Evolutionary conservation across 2,113 vertebrate species (phyloP).

Genomic region (Dissostichus mawsoni): DNA sequence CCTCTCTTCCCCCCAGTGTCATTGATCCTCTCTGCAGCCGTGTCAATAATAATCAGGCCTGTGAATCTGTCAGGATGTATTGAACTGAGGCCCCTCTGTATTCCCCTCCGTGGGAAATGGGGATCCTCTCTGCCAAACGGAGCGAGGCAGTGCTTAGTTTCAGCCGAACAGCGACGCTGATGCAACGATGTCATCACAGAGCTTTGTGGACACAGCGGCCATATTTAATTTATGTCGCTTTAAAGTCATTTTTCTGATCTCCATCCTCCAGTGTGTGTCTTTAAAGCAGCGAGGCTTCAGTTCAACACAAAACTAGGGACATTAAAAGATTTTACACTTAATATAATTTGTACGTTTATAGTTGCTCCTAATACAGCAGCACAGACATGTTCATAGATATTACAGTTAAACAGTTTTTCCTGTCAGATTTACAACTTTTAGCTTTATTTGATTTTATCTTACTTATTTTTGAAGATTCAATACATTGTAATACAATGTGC

Average conservation of each 20-base stretch:
- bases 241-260: conserved; percentile 53
- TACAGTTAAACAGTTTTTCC: no score
- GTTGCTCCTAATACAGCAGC: no score
- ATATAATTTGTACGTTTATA: no score
- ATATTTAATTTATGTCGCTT: conserved; percentile 70
- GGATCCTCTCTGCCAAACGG: conserved; percentile 33
- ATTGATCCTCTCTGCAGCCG: conserved; percentile 62
- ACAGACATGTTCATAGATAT: no score
- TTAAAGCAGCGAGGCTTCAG: no score
- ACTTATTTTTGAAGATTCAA: no score
- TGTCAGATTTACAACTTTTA: no score
- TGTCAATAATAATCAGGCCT: conserved; percentile 63
- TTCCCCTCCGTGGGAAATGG: conserved; percentile 60
- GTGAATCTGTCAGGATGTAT: conserved; percentile 54
- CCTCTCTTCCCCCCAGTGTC: conserved; percentile 14
- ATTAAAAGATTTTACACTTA: no score
- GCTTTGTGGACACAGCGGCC: conserved; percentile 63
- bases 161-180: conserved; percentile 55
- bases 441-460: no score
- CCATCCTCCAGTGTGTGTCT: conserved; percentile 37
- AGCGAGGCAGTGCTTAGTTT: conserved; percentile 35
- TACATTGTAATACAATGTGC: no score
- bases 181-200: conserved; percentile 61
- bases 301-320: neutral
- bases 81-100: conserved; percentile 29